Evolutionary conservation across 2,113 vertebrate species (phyloP), one percentile per base, ranked within the genome.

Genomic region (Noturus placidus): DNA sequence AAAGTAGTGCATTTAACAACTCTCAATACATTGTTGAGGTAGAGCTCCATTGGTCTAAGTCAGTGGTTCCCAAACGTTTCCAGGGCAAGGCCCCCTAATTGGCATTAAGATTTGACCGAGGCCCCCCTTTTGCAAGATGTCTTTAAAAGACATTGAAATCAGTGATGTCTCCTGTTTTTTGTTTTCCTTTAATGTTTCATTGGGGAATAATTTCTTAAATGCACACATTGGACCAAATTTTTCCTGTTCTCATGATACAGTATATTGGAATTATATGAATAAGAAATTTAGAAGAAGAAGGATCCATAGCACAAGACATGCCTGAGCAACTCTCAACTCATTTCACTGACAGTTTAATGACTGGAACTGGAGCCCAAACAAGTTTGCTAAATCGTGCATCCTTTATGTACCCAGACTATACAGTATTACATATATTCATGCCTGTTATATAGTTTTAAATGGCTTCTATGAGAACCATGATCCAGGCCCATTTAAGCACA

Each of bases 391-490:
- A 87, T 86, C 89, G 85, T 84, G 90, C 65, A 90, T 87, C 61
- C 87, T 13, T 89, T 81, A 15, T 42, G 80, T 69, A 65, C 15
- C 30, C 54, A 82, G 82, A 67, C 61, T 27, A 8, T 27, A 54
- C 57, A 46, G 42, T 46, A 46, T 65, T 8, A 61, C 59, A 72
- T 38, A 77, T 89, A 90, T 93, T 87, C 92, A 92, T 90, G 87
- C 77, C 85, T 92, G 88, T 90, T 90, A 89, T 90, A 87, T 88
- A 88, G 91, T 89, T 89, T 67, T 91, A 93, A 92, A 93, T 89
- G 86, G 88, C 89, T 88, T 86, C 92, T 93, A 95, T 93, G 87
- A 92, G 90, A 95, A 94, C 91, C 93, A 94, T 90, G 88, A 89
- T 89, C 27, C 25, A 87, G 89, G 38, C 86, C 86, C 88, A 92